These are phyloP conservation scores for Diprion similis DNA, from an alignment of 1,140 invertebrate species.

Conservation along the genomic window DNA sequence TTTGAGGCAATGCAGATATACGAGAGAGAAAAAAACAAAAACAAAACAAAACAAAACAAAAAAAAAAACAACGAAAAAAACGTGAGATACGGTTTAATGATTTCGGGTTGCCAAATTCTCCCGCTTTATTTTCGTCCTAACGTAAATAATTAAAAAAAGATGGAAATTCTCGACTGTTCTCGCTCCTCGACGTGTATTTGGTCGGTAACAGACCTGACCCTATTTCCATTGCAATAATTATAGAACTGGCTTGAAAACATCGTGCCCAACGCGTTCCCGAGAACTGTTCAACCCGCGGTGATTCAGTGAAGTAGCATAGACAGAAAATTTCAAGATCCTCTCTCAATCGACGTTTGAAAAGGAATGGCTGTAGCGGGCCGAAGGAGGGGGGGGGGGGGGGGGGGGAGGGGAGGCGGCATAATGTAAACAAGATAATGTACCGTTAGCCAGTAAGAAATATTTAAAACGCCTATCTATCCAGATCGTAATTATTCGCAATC, in stretches of 20 bases:
- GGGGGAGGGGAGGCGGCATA: too few relatives aligned
- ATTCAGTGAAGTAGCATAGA: not conserved
- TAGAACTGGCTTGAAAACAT: slow-evolving; percentile 4
- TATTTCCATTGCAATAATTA: slow-evolving; percentile 8
- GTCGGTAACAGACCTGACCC: slow-evolving; percentile 4
- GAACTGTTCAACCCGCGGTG: not conserved
- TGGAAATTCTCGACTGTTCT: slow-evolving; percentile 5
- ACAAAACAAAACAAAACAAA: too few relatives aligned
- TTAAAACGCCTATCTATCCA: too few relatives aligned
- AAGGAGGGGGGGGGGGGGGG: too few relatives aligned
- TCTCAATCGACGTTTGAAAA: not conserved
- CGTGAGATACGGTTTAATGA: not conserved
- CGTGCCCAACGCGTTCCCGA: not conserved
- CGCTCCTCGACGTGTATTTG: not conserved
- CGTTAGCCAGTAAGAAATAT: too few relatives aligned
- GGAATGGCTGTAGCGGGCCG: too few relatives aligned
- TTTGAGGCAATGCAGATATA: too few relatives aligned
- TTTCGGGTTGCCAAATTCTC: not conserved
- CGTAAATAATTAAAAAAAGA: not conserved
- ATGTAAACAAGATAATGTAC: too few relatives aligned
- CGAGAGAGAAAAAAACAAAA: too few relatives aligned
- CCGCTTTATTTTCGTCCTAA: not conserved
- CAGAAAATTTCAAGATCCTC: not conserved
- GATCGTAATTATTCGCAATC: not conserved
- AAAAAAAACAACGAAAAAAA: not conserved